These are phyloP conservation scores for Lymantria dispar DNA, from an alignment of 2,888 invertebrate species.

Conservation along the genomic window DNA sequence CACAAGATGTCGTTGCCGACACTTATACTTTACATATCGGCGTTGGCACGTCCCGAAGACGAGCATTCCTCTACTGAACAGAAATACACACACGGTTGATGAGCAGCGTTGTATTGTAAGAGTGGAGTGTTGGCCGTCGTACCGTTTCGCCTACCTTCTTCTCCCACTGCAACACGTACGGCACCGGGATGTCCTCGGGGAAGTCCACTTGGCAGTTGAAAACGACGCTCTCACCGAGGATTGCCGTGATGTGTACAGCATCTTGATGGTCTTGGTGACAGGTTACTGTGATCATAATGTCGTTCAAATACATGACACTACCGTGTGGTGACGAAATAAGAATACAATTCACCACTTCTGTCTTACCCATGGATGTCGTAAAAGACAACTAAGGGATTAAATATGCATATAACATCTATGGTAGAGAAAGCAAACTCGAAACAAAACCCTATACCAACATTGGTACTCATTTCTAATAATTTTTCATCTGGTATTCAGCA, in stretches of 20 bases:
- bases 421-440: too few relatives aligned
- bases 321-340: too few relatives aligned
- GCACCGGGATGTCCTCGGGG: slow-evolving; percentile 96
- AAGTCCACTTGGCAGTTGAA: slow-evolving; percentile 99
- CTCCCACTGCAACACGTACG: slow-evolving; percentile 99
- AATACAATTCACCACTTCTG: too few relatives aligned
- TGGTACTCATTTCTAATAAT: too few relatives aligned
- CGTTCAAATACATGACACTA: too few relatives aligned
- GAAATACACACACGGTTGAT: slow-evolving; percentile 81
- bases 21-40: slow-evolving; percentile 78
- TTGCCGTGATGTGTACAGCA: slow-evolving; percentile 98
- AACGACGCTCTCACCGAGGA: slow-evolving; percentile 97
- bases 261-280: slow-evolving; percentile 94
- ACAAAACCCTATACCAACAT: too few relatives aligned
- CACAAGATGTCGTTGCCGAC: slow-evolving; percentile 63
- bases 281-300: slow-evolving; percentile 73
- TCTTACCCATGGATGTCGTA: too few relatives aligned
- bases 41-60: slow-evolving; percentile 74
- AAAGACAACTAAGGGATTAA: too few relatives aligned
- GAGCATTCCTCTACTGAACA: slow-evolving; percentile 81
- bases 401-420: too few relatives aligned
- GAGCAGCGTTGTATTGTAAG: slow-evolving; percentile 82
- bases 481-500: too few relatives aligned
- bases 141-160: slow-evolving; percentile 99
- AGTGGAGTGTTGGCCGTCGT: slow-evolving; percentile 86